These are phyloP conservation scores for Conistra vaccinii DNA, from an alignment of 2,888 invertebrate species.

Conservation along the genomic window DNA sequence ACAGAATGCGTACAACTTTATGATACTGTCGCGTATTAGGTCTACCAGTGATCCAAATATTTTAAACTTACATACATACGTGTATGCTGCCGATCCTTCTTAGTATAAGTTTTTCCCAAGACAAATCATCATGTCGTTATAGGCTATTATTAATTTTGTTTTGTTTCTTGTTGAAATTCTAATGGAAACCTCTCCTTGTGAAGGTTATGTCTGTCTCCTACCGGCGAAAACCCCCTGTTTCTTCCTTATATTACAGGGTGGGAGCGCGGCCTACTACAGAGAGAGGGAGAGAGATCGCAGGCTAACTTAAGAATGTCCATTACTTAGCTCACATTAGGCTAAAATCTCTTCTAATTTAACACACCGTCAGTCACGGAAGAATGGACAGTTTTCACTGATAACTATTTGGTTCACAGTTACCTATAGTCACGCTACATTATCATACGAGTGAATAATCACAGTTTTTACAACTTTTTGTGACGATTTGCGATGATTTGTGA, in stretches of 20 bases:
- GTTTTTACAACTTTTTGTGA: conserved; percentile 26
- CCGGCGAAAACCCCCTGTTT: too few relatives aligned
- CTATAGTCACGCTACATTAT: conserved; percentile 55
- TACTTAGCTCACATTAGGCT: background rate
- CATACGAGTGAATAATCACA: conserved; percentile 45
- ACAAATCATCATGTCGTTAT: background rate
- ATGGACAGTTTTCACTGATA: conserved; percentile 42
- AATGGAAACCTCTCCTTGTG: background rate
- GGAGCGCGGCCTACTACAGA: too few relatives aligned
- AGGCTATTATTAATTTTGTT: background rate
- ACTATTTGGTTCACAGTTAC: conserved; percentile 46
- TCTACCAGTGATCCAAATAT: too few relatives aligned
- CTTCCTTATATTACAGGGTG: too few relatives aligned
- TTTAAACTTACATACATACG: too few relatives aligned
- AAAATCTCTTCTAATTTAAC: background rate
- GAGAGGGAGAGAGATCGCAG: too few relatives aligned
- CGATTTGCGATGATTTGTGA: conserved; percentile 36
- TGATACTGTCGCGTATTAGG: too few relatives aligned
- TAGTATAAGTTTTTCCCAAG: too few relatives aligned
- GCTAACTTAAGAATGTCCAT: background rate
- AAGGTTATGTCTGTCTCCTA: background rate
- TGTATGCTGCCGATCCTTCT: background rate
- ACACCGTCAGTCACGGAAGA: conserved; percentile 41
- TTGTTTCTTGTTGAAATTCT: background rate
- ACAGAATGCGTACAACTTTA: background rate